phyloP scores from a whole-genome alignment of 2,113 vertebrate genomes.

The Onychorhynchus coronatus region DNA sequence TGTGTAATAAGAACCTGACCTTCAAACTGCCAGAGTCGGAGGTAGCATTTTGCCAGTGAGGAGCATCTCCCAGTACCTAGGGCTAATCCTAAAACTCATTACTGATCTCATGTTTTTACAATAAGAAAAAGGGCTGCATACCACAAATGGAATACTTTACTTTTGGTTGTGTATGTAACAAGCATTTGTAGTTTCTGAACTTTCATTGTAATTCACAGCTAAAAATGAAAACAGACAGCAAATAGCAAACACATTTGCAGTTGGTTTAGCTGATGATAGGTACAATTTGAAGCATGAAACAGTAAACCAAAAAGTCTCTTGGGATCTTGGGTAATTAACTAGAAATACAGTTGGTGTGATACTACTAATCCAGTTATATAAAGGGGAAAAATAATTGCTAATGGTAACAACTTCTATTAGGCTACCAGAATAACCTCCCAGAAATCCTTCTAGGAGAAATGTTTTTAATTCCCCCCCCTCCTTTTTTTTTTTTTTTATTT shows the following conservation, averaged over 20 bases:
- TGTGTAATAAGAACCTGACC: background rate
- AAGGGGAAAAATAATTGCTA: background rate
- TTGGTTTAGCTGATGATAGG: background rate
- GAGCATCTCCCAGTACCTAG: background rate
- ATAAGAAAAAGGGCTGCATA: background rate
- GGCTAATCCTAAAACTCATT: background rate
- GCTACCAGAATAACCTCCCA: background rate
- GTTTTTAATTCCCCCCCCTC: no score
- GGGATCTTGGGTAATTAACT: background rate
- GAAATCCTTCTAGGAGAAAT: background rate
- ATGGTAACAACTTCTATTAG: background rate
- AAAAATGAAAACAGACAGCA: slow-evolving; percentile 1
- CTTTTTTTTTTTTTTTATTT: background rate
- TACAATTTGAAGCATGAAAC: background rate
- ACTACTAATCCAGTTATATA: background rate
- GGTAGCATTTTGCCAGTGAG: background rate
- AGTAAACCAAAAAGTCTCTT: background rate
- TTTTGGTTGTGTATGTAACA: background rate
- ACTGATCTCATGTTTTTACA: background rate
- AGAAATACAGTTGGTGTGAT: background rate
- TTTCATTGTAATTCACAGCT: background rate
- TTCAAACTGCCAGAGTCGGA: background rate
- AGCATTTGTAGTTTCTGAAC: background rate
- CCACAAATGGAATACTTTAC: background rate
- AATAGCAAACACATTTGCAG: background rate